Conservation (phyloP, 92 coral and sea anemone genomes). For the Epizoanthus ramosus region DNA sequence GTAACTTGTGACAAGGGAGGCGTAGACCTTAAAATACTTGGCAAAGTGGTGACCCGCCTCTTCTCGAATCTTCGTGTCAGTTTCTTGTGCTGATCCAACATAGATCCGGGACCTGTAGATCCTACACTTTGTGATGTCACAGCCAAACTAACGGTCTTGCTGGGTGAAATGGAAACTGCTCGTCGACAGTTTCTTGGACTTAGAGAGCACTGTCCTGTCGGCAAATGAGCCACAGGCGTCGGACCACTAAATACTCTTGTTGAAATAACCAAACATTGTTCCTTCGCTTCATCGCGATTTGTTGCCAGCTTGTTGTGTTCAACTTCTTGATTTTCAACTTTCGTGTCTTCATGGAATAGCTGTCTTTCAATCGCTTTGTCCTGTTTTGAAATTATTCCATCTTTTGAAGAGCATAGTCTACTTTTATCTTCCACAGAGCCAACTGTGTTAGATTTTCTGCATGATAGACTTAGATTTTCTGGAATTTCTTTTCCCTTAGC, state of each 20-base stretch:
- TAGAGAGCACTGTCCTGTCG: neutral
- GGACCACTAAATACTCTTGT: neutral
- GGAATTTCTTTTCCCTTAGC: no score
- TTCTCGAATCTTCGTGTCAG: conserved; percentile 2
- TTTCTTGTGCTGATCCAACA: neutral
- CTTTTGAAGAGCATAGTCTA: neutral
- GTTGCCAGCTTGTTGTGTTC: neutral
- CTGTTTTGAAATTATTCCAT: neutral
- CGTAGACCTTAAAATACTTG: neutral
- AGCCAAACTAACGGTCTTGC: neutral
- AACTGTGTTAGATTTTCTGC: neutral
- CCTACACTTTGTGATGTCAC: neutral
- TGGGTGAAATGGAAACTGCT: neutral
- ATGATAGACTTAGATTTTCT: no score
- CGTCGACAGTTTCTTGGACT: neutral
- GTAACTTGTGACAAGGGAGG: neutral
- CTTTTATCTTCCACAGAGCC: neutral
- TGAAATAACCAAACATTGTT: neutral
- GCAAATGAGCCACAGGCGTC: neutral
- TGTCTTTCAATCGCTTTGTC: neutral
- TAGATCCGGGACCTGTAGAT: conserved; percentile 1
- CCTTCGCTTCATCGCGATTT: neutral
- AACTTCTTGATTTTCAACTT: neutral
- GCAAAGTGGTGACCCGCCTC: neutral
- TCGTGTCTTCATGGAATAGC: neutral